Base-by-base conservation (phyloP, 2,797 vertebrate species). In the Diplodus puntazzo region DNA sequence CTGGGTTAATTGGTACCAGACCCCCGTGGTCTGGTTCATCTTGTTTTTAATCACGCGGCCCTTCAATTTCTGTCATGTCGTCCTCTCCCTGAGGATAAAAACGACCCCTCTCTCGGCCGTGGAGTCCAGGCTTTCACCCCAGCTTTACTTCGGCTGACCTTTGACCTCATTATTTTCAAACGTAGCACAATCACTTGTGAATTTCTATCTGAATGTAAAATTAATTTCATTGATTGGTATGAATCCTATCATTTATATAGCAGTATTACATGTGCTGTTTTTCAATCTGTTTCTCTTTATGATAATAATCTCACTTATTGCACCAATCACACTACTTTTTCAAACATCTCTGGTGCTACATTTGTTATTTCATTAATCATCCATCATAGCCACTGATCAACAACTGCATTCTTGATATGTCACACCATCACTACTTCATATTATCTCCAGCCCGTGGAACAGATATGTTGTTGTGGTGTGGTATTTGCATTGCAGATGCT, bases 131-230 rank as follows among this genome's bases (percentile, higher is more conserved):
- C 5, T n/a, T 54, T 50, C 23, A 21, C 12, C 18, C 2, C 16
- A 65, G 12, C 11, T 49, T 27, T 2, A 30, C 5, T 34, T 8
- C 8, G 30, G 61, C 3, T 79, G 60, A 88, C 68, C 71, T 80
- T 83, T 78, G 62, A 75, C 60, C 68, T 46, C 14, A 11, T 77
- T 75, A 20, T 73, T 73, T 66, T 14, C 45, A 27, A 68, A 66
- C 11, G 13, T 27, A 57, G 43, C 30, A 69, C 21, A 42, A 65
- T 49, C 10, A 34, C 8, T 57, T 61, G 25, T 23, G 16, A 30
- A 62, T 48, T 12, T 54, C 1, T 2, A 43, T 8, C 17, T 30
- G 6, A 53, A 46, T 45, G 57, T 25, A 27, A n/a, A 46, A 71
- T 42, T 2, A 4, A 58, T 25, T 11, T 12, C 30, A 48, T 7